A percentile compares a stretch with the other conserved stretches of the same genome.
These are phyloP conservation scores for Schizopygopsis pylzovi DNA, from an alignment of 2,797 vertebrate species.

Conservation along the genomic window DNA sequence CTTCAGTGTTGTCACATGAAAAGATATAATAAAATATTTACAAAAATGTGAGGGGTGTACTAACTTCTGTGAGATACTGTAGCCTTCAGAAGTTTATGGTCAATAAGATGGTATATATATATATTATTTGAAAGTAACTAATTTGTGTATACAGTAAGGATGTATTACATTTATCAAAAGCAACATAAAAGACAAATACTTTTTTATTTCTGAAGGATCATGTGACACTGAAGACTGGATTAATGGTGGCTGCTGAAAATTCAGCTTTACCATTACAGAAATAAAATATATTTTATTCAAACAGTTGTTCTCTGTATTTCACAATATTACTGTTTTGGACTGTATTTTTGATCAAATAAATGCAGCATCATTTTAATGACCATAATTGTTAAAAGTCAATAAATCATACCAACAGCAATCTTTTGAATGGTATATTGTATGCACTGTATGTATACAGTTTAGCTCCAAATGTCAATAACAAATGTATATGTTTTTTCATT, in stretches of 20 bases:
- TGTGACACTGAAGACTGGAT: not conserved
- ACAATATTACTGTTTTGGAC: not conserved
- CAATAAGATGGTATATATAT: not conserved
- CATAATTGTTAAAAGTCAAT: too few relatives aligned
- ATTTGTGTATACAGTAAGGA: not conserved
- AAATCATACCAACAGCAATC: too few relatives aligned
- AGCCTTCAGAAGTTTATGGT: not conserved
- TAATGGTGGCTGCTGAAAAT: not conserved
- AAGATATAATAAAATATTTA: too few relatives aligned
- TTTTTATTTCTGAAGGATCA: not conserved
- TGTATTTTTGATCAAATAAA: not conserved
- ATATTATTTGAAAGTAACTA: not conserved
- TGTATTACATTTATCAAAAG: not conserved
- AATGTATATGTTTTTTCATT: not conserved
- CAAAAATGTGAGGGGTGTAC: too few relatives aligned
- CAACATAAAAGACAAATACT: not conserved
- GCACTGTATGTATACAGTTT: too few relatives aligned
- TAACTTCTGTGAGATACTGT: not conserved
- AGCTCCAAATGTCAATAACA: not conserved
- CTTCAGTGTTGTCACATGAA: too few relatives aligned
- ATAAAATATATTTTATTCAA: not conserved
- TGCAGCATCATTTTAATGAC: not conserved
- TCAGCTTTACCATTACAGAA: too few relatives aligned
- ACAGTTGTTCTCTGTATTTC: not conserved
- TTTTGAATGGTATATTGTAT: too few relatives aligned